Evolutionary conservation across 23 tunicate genomes (phyloP).

Genomic region (Corella eumyota): DNA sequence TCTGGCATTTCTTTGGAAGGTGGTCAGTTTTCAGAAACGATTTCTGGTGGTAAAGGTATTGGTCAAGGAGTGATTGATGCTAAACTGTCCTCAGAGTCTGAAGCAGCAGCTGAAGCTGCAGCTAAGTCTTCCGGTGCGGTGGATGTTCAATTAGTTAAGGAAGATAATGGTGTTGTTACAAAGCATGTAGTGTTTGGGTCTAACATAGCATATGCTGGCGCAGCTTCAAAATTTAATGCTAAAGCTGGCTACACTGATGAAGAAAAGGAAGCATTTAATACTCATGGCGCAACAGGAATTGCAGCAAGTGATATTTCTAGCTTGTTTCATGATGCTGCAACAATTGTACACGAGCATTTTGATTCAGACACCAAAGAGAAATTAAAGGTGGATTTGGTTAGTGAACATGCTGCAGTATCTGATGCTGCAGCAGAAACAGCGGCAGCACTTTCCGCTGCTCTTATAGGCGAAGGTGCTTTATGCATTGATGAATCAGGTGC

Average conservation of each 20-base stretch:
- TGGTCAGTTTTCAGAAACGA: not conserved
- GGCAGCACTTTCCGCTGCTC: slow-evolving; percentile 29
- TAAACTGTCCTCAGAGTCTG: no score
- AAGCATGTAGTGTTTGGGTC: slow-evolving; percentile 30
- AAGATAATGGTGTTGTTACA: slow-evolving; percentile 68
- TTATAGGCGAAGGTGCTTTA: slow-evolving; percentile 48
- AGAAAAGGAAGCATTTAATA: slow-evolving; percentile 22
- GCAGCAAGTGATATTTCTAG: slow-evolving; percentile 38
- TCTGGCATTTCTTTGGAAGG: slow-evolving; percentile 12
- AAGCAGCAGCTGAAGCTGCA: slow-evolving; percentile 7
- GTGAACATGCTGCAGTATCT: slow-evolving; percentile 38
- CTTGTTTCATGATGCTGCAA: slow-evolving; percentile 48
- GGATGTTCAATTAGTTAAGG: slow-evolving; percentile 7
- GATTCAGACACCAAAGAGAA: slow-evolving; percentile 5
- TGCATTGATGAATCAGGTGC: slow-evolving; percentile 83
- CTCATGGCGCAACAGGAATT: slow-evolving; percentile 35
- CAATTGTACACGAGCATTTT: slow-evolving; percentile 5
- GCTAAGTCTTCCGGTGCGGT: not conserved
- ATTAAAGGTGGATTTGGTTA: slow-evolving; percentile 7
- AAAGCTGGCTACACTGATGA: slow-evolving; percentile 49
- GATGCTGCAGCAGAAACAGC: slow-evolving; percentile 54
- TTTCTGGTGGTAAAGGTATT: not conserved
- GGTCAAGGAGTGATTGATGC: not conserved
- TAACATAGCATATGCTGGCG: slow-evolving; percentile 9
- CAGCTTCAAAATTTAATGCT: slow-evolving; percentile 38